Evolutionary conservation across 1,140 invertebrate species (phyloP).

Genomic region (Neodiprion lecontei): DNA sequence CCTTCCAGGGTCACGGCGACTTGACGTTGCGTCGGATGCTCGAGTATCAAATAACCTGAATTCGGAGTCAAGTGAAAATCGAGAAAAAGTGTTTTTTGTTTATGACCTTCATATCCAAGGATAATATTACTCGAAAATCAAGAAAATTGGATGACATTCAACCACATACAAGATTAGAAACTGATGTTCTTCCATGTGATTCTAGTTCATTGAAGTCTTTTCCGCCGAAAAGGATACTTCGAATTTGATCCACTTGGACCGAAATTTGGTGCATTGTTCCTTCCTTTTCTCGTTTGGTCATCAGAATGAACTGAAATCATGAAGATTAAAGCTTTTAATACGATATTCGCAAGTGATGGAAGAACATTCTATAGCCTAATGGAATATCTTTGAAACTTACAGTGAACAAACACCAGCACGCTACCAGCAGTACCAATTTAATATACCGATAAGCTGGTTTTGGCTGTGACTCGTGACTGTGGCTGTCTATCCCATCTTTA

Average conservation of each 20-base stretch:
- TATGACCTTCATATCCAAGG: too few species aligned
- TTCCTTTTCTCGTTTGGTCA: slow-evolving; percentile 71
- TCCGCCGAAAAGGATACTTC: slow-evolving; percentile 49
- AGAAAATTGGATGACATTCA: slow-evolving; percentile 22
- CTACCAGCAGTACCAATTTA: slow-evolving; percentile 41
- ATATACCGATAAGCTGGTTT: slow-evolving; percentile 38
- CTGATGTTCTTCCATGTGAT: not conserved
- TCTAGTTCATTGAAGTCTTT: slow-evolving; percentile 10
- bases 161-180: not conserved
- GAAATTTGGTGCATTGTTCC: slow-evolving; percentile 67
- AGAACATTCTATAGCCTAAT: not conserved
- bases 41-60: slow-evolving; percentile 56
- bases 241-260: slow-evolving; percentile 53
- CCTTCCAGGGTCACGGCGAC: slow-evolving; percentile 60
- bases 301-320: slow-evolving; percentile 69
- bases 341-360: not conserved
- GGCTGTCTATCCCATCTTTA: slow-evolving; percentile 19
- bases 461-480: slow-evolving; percentile 26
- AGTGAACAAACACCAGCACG: slow-evolving; percentile 49
- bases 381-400: slow-evolving; percentile 33
- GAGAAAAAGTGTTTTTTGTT: not conserved
- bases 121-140: not conserved
- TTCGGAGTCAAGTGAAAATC: slow-evolving; percentile 15
- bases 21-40: slow-evolving; percentile 42
- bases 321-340: slow-evolving; percentile 15